Evolutionary conservation across 2,797 vertebrate genomes (phyloP), one percentile per base, ranked within the genome.

Genomic region (Tamandua tetradactyla): DNA sequence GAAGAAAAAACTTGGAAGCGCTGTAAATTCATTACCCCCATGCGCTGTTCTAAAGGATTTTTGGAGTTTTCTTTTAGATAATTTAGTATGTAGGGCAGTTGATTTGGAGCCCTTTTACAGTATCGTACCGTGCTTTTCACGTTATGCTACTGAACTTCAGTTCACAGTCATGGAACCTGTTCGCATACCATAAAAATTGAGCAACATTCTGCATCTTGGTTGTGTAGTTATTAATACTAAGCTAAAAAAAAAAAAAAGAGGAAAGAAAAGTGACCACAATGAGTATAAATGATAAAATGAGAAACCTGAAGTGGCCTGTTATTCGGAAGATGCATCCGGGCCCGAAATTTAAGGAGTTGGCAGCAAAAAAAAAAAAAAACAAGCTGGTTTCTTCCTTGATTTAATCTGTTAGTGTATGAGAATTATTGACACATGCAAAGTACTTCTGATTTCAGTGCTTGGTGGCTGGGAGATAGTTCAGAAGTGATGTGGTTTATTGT

Each of bases 101-200:
- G 40, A 23, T 37, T 37, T 84, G 78, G 71, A 89, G 89, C 30
- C 72, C n/a, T 84, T 91, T 84, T 76, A 71, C 52, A 62, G 1
- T 88, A 35, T 69, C 79, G 57, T 14, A 85, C 76, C 82, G 6
- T 47, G 52, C 91, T 40, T 69, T 96, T 87, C 74, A 76, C 69
- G 55, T 93, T 76, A 30, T 84, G 74, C 81, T 87, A 72, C 44
- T 89, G 52, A 95, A 81, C 49, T 95, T 89, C 59, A 68, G 78
- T 87, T 74, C 72, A 86, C 35, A 93, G 27, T 76, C 40, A 27
- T 49, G 66, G 85, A 87, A 92, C 86, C 44, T 96, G 40, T 92
- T 93, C 68, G 76, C 57, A 23, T 87, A 76, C 85, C 59, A 30
- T 92, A 87, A 79, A n/a, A 96, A 90, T 92, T 90, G 74, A 96